Evolutionary conservation across 1,140 invertebrate genomes (phyloP).

Genomic region (Bombus superbus): DNA sequence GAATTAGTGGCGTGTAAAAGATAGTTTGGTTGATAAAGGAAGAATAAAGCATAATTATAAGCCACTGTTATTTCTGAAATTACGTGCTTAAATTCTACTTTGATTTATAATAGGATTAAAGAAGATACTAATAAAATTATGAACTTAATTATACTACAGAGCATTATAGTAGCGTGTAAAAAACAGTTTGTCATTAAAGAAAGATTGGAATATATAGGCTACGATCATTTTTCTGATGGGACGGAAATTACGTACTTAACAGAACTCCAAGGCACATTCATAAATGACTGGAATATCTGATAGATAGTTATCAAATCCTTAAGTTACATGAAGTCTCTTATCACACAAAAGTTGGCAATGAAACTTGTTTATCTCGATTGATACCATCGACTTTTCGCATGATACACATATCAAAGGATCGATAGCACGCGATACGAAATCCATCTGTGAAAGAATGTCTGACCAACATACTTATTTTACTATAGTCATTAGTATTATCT

Average conservation of each 20-base stretch:
- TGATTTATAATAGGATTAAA: neutral
- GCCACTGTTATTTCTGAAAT: neutral
- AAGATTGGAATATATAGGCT: neutral
- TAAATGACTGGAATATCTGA: constrained; percentile 14
- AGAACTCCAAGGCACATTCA: neutral
- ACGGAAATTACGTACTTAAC: constrained; percentile 13
- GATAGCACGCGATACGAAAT: neutral
- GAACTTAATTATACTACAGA: neutral
- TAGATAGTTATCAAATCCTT: constrained; percentile 21
- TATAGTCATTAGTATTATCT: neutral
- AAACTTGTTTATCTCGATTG: constrained; percentile 4
- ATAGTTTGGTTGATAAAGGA: neutral
- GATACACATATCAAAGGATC: neutral
- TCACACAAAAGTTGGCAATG: neutral
- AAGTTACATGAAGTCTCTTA: constrained; percentile 15
- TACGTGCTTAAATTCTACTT: neutral
- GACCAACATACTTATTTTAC: neutral
- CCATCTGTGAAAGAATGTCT: neutral
- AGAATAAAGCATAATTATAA: neutral
- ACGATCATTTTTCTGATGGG: neutral
- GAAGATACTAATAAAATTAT: neutral
- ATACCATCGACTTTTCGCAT: neutral
- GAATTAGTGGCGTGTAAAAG: neutral
- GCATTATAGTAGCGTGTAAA: neutral
- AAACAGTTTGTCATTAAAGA: neutral